Base-by-base conservation (phyloP, 2,888 invertebrate species). In the Salticus scenicus region DNA sequence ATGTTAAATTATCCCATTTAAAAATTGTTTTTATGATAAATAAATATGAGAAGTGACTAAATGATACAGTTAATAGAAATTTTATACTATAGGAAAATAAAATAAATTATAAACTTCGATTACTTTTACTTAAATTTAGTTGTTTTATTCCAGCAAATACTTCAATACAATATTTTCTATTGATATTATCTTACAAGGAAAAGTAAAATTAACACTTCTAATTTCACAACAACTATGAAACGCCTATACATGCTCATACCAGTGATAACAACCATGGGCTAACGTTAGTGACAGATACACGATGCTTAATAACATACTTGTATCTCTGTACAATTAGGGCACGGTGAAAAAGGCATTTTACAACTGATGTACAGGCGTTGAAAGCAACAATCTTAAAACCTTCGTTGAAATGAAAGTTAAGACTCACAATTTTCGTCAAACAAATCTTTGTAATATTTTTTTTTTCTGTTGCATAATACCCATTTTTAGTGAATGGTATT, bases 351-450 rank as follows among this genome's bases (percentile, higher is more conserved):
- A 24, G 57, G 10, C 4, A 37, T 24, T 12, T 17, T 12, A 47
- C 24, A 57, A 57, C 57, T 57, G 17, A 66, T 66, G n/a, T 31
- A 30, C 14, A 30, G 66, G 12, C n/a, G 28, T 14, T 66, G 66
- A 66, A 30, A 66, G 66, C 17, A 5, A 10, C 31, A 30, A 17
- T 7, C n/a, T 66, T 1, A 66, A 31, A 66, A 17, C 66, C 7
- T 14, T 24, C 0, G 17, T 1, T 27, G n/a, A 63, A 73, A 30
- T 24, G 57, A 37, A 37, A 24, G 37, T 17, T 27, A 24, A 47
- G 37, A 73, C 37, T 72, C 33, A 31, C 30, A 72, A 31, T 72
- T 73, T 73, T 27, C 63, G 57, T 57, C 14, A 28, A 17, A 4
- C 2, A 30, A 4, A 73, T 27, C 63, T 37, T 30, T n/a, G 10